Evolutionary conservation across 2,888 invertebrate species (phyloP), one percentile per base, ranked within the genome.

Genomic region (Cryptus viduatorius): DNA sequence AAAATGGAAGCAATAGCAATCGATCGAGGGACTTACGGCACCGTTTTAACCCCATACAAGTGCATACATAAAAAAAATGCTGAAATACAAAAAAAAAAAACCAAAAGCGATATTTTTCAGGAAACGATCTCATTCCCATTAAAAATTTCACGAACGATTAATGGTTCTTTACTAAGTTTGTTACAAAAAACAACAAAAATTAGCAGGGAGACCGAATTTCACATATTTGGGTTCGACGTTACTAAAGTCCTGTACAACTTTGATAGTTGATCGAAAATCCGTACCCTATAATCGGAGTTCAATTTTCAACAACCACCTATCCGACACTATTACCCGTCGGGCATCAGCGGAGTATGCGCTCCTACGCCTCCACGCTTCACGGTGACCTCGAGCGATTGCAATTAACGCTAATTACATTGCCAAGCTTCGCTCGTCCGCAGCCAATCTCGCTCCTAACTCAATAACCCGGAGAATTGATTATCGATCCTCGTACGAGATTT

Each of bases 331-430:
- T 56, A 56, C 24, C 56, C 24, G 10, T 8, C 3, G 56, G 24
- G 24, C 19, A 24, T 37, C 37, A 37, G 7, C 56, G 12, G 10
- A 56, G 76, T 64, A 50, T 65, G 68, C 64, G 19, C 68, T 19
- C 48, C 24, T 14, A 61, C 48, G 19, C 71, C 72, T 64, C 46
- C 71, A 65, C 68, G 44, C 64, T 46, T 61, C n/a, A n/a, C 12
- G 16, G 78, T 24, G 65, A 61, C 44, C 50, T 72, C 56, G 67
- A 75, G 86, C 87, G 87, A 90, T 90, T 87, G 87, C 88, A 89
- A 88, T 90, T 89, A 89, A 87, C 89, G 86, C 86, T 89, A 88
- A 90, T 89, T 89, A 84, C 78, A 86, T 56, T 56, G 24, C 12
- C 19, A 37, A 37, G 37, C 10, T 24, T 24, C 19, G 56, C 4